phyloP scores from a whole-genome alignment of 2,113 vertebrate species.

The Marmota flaviventris region DNA sequence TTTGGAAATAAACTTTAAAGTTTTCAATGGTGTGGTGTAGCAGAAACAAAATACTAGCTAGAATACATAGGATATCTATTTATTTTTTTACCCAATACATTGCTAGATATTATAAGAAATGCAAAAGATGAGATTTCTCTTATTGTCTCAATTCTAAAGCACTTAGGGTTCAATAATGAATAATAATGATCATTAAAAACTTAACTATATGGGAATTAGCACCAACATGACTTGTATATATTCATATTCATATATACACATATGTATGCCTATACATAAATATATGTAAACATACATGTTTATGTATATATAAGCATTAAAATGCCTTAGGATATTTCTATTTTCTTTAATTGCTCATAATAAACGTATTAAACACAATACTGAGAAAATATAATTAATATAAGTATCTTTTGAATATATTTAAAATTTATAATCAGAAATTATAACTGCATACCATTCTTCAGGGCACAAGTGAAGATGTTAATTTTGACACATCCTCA shows the following conservation, averaged over 20 bases:
- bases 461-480: neutral
- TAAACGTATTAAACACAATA: neutral
- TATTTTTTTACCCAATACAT: neutral
- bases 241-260: neutral
- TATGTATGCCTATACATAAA: neutral
- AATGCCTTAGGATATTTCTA: neutral
- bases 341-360: neutral
- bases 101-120: neutral
- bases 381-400: neutral
- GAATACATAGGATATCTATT: neutral
- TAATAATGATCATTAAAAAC: neutral
- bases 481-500: neutral
- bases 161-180: neutral
- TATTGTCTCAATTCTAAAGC: neutral
- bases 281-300: too few species aligned
- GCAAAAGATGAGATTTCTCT: neutral
- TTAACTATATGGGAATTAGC: too few species aligned
- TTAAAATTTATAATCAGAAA: neutral
- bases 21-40: neutral
- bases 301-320: neutral
- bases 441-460: neutral
- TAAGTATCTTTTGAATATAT: neutral
- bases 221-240: neutral
- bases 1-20: neutral
- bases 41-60: neutral